Percentiles rank a stretch among this genome's conserved stretches.
phyloP scores from a whole-genome alignment of 2,113 vertebrate genomes.

The Rhineura floridana region DNA sequence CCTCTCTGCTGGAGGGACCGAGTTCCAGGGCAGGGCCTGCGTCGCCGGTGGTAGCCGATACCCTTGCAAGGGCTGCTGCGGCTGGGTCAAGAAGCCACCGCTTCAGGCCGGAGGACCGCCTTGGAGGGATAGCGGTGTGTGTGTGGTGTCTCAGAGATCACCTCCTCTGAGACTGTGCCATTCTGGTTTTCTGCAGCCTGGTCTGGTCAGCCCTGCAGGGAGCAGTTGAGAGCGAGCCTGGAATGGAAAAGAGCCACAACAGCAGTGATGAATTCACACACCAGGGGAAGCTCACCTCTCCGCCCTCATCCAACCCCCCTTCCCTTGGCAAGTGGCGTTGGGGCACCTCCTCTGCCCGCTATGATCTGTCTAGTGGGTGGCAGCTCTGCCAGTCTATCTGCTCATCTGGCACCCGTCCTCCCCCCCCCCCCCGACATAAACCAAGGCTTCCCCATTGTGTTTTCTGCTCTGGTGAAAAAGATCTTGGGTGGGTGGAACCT shows the following conservation, averaged over 20 bases:
- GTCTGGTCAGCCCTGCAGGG: neutral
- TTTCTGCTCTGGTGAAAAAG: neutral
- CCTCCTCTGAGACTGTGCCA: neutral
- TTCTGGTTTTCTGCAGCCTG: neutral
- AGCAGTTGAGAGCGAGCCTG: neutral
- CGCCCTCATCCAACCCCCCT: neutral
- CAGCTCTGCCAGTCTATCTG: neutral
- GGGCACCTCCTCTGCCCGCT: neutral
- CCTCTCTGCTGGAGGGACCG: neutral
- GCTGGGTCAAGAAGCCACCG: neutral
- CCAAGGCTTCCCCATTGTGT: neutral
- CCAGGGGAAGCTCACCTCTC: rapidly evolving
- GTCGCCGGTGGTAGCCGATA: neutral
- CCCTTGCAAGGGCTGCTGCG: neutral
- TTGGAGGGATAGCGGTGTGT: neutral
- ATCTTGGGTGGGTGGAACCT: too few relatives aligned
- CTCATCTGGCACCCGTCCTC: neutral
- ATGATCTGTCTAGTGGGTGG: neutral
- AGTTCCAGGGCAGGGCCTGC: neutral
- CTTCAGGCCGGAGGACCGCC: too few relatives aligned
- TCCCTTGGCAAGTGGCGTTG: neutral
- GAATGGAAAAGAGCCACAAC: neutral
- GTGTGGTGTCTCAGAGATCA: too few relatives aligned
- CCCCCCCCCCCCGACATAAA: neutral
- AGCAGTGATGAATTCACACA: neutral